Evolutionary conservation across 2,113 vertebrate species (phyloP).

Genomic region (Nyctibius bracteatus): DNA sequence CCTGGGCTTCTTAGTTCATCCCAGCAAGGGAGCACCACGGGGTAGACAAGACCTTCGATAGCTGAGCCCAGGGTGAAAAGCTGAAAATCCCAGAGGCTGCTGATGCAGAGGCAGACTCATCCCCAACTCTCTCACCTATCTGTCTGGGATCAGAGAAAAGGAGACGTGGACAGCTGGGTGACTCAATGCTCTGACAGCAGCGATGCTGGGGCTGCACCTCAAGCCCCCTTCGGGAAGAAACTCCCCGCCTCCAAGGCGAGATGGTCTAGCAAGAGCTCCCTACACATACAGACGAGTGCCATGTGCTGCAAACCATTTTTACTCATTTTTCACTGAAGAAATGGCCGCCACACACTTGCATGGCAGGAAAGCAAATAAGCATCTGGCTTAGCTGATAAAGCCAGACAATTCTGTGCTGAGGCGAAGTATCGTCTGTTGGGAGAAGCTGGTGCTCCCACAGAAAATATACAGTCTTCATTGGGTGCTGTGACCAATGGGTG

Average conservation of each 20-base stretch:
- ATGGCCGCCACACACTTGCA: background rate
- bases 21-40: background rate
- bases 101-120: background rate
- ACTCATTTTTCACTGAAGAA: background rate
- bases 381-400: background rate
- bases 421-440: background rate
- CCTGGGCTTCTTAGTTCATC: background rate
- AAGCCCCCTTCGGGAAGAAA: background rate
- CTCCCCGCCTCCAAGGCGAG: background rate
- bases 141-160: background rate
- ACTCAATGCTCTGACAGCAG: background rate
- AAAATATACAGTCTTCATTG: accelerated
- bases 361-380: background rate
- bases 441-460: background rate
- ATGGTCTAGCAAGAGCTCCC: background rate
- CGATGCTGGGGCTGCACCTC: background rate
- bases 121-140: background rate
- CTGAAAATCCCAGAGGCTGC: background rate
- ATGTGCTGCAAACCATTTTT: background rate
- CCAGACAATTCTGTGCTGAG: background rate
- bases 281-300: background rate
- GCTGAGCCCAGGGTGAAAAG: background rate
- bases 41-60: accelerated
- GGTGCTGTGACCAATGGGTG: background rate
- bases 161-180: background rate